These are phyloP conservation scores for Hylaeus volcanicus DNA, from an alignment of 1,140 invertebrate species.

Conservation along the genomic window DNA sequence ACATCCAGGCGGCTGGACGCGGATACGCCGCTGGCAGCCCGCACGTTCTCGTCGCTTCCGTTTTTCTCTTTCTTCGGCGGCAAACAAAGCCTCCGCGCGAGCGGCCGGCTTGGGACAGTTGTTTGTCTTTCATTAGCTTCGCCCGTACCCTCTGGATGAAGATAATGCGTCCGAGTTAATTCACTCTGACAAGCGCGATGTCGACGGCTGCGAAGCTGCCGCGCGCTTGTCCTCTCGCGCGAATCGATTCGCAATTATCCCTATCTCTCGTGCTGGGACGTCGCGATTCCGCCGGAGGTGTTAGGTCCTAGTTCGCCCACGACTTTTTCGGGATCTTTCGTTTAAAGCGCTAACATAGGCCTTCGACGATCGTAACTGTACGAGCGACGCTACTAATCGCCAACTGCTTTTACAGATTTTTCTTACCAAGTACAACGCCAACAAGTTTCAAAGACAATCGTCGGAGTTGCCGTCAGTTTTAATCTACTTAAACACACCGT, in stretches of 20 bases:
- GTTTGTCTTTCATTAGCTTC: conserved; percentile 44
- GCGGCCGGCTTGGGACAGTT: conserved; percentile 1
- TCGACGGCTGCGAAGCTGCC: neutral
- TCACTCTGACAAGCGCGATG: neutral
- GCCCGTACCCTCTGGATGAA: neutral
- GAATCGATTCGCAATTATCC: neutral
- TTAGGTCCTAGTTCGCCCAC: too few relatives aligned
- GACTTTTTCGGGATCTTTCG: too few relatives aligned
- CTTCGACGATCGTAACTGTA: too few relatives aligned
- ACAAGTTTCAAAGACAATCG: too few relatives aligned
- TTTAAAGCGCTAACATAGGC: too few relatives aligned
- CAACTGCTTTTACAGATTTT: too few relatives aligned
- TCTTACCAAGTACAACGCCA: too few relatives aligned
- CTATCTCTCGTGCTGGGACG: neutral
- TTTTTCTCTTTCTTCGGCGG: conserved; percentile 26
- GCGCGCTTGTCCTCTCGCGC: neutral
- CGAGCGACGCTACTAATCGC: too few relatives aligned
- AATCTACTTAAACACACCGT: too few relatives aligned
- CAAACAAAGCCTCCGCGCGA: conserved; percentile 32
- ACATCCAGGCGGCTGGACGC: neutral
- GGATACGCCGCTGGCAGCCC: neutral
- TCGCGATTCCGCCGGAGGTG: neutral
- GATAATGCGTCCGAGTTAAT: conserved; percentile 40
- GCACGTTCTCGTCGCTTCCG: conserved; percentile 14
- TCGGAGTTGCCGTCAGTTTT: too few relatives aligned